Evolutionary conservation across 64 coral and sea anemone genomes (phyloP), one percentile per base, ranked within the genome.

Genomic region (Montipora cactus): DNA sequence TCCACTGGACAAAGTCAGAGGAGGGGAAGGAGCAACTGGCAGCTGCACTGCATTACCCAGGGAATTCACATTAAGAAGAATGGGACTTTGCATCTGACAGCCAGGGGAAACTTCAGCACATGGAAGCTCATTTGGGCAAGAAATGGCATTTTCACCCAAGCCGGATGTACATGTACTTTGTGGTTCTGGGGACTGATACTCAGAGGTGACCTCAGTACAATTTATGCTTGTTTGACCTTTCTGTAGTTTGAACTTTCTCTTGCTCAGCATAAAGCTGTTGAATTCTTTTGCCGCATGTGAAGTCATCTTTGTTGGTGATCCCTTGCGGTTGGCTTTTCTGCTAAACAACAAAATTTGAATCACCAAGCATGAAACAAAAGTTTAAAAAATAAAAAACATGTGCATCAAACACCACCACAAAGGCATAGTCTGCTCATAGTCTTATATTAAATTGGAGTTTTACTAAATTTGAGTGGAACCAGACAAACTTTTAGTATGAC

Each of bases 261-360:
- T 90, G 5, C 7, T 86, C 79, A 95, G 76, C 28, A 37, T 61
- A 67, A 95, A 95, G 52, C 67, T 77, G 25, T 79, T 90, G 12
- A 94, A 84, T n/a, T 84, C 79, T 90, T 84, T 94, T 14, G 81
- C 28, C 23, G 62, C 49, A 28, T 70, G 70, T 77, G 87, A 90
- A 5, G 87, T 90, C 48, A 94, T 84, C 48, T 89, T 94, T 52
- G 14, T 84, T 52, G 87, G 93, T 22, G 8, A 76, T 74, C 87
- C 69, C 20, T 94, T 94, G n/a, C 82, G 93, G 44, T 14, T 49
- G 77, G n/a, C 20, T 44, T 75, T 89, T 7, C 87, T 90, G 64
- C 49, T n/a, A 90, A 18, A 57, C 18, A 64, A 81, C n/a, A 18
- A 59, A 8, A 93, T 18, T 4, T 8, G 64, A 10, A 23, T 21